phyloP scores from a whole-genome alignment of 92 coral and sea anemone species.

The Scolanthus callimorphus region DNA sequence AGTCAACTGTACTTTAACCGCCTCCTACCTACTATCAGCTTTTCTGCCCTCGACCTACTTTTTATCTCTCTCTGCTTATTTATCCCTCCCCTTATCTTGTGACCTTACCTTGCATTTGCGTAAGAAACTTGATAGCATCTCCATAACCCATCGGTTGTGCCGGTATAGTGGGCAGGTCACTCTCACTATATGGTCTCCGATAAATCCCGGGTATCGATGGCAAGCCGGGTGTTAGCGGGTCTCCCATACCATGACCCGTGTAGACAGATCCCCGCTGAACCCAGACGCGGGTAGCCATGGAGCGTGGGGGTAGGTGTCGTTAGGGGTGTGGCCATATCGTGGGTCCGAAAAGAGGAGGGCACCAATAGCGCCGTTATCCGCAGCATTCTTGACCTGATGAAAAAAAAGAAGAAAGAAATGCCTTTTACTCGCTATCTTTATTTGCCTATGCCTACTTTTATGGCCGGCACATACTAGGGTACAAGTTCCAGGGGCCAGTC shows the following conservation, averaged over 20 bases:
- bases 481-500: no score
- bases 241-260: slow-evolving; percentile 66
- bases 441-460: no score
- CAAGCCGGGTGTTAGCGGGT: slow-evolving; percentile 88
- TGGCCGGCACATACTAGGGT: no score
- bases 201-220: slow-evolving; percentile 81
- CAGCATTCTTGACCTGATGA: slow-evolving; percentile 77
- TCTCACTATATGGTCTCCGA: slow-evolving; percentile 38
- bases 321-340: slow-evolving; percentile 39
- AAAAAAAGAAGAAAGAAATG: no score
- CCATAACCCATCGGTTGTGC: slow-evolving; percentile 93
- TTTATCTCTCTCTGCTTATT: no score
- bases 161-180: slow-evolving; percentile 81
- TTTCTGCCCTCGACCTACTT: no score
- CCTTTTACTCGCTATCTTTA: no score
- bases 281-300: slow-evolving; percentile 86
- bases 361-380: slow-evolving; percentile 68
- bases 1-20: no score
- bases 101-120: slow-evolving; percentile 42
- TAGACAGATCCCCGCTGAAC: slow-evolving; percentile 84
- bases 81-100: background rate
- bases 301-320: slow-evolving; percentile 63
- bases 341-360: slow-evolving; percentile 92
- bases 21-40: no score
- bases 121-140: slow-evolving; percentile 79